A percentile compares a stretch with the other conserved stretches of the same genome.
These are phyloP conservation scores for Rhinophrynus dorsalis DNA, from an alignment of 2,797 vertebrate species.

Conservation along the genomic window DNA sequence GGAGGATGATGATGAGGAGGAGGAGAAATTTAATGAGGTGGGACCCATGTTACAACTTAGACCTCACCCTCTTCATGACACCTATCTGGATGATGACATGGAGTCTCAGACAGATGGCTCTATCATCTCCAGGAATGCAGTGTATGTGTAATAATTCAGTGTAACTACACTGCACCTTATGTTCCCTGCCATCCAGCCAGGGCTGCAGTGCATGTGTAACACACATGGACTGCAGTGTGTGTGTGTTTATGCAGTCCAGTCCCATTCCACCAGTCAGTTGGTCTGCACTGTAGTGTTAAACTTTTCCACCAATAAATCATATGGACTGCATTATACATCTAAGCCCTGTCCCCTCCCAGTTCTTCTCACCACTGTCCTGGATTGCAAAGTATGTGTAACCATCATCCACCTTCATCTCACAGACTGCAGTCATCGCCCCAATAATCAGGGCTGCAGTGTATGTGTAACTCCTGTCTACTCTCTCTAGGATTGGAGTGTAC, in stretches of 20 bases:
- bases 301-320: neutral
- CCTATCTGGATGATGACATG: slow-evolving; percentile 78
- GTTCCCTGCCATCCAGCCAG: slow-evolving; percentile 55
- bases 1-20: slow-evolving; percentile 72
- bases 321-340: slow-evolving; percentile 6
- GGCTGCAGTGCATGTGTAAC: slow-evolving; percentile 83
- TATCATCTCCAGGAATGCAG: slow-evolving; percentile 87
- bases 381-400: slow-evolving; percentile 25
- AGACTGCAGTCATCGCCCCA: neutral
- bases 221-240: slow-evolving; percentile 4
- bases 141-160: slow-evolving; percentile 75
- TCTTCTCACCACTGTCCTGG: neutral
- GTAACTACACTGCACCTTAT: neutral
- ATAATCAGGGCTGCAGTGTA: neutral
- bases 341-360: neutral
- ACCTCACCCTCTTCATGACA: slow-evolving; percentile 43
- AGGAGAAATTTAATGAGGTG: slow-evolving; percentile 66
- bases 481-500: neutral
- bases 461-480: neutral
- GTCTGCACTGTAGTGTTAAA: slow-evolving; percentile 10
- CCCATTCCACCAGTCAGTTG: neutral
- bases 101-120: slow-evolving; percentile 89
- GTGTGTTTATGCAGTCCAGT: neutral
- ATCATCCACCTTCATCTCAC: neutral
- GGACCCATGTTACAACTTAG: slow-evolving; percentile 78